Evolutionary conservation across 1,140 invertebrate species (phyloP).

Genomic region (Teleopsis dalmanni): DNA sequence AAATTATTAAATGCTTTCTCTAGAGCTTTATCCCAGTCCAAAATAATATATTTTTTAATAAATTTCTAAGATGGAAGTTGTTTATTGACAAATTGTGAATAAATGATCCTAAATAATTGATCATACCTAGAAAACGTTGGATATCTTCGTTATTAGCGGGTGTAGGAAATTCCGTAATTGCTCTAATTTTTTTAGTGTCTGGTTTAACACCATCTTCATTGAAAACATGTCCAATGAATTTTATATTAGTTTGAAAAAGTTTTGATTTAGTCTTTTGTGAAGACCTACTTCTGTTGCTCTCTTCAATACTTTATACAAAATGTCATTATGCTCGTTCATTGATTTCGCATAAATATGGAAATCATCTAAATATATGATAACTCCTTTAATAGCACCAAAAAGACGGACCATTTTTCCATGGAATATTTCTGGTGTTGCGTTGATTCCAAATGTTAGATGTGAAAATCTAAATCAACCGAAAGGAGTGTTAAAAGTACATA

Average conservation of each 20-base stretch:
- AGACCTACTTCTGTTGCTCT: constrained; percentile 7
- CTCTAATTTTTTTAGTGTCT: constrained; percentile 15
- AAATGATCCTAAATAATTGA: constrained; percentile 25
- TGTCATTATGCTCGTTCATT: constrained; percentile 25
- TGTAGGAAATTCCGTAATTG: constrained; percentile 25
- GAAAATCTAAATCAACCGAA: constrained; percentile 37
- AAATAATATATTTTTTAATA: constrained; percentile 1
- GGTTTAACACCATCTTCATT: background rate
- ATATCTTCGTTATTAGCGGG: constrained; percentile 23
- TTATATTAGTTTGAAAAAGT: constrained; percentile 25
- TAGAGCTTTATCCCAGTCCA: background rate
- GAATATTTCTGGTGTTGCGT: constrained; percentile 40
- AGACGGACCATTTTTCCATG: constrained; percentile 25
- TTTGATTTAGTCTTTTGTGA: constrained; percentile 5
- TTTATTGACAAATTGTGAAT: too few relatives aligned
- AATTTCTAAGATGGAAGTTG: constrained; percentile 9
- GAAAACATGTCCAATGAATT: constrained; percentile 30
- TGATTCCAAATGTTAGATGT: constrained; percentile 44
- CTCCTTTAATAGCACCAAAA: constrained; percentile 27
- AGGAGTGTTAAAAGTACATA: constrained; percentile 46
- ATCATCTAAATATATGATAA: constrained; percentile 38
- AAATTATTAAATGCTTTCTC: constrained; percentile 13
- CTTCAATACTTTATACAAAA: constrained; percentile 25
- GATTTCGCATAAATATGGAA: constrained; percentile 23
- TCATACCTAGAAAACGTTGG: constrained; percentile 22